phyloP scores from a whole-genome alignment of 2,888 invertebrate species.

The Drosophila quinaria region DNA sequence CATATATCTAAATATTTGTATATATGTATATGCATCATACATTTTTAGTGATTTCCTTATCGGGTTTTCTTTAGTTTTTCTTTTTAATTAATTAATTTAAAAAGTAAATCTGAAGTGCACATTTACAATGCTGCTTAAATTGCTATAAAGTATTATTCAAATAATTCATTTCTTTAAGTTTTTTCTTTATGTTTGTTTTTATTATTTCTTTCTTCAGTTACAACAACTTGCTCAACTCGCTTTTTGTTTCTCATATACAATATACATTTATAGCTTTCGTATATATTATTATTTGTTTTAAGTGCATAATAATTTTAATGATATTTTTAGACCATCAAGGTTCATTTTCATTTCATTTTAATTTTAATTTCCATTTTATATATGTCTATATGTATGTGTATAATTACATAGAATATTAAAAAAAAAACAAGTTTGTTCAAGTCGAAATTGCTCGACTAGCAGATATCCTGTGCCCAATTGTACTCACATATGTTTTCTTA shows the following conservation, averaged over 20 bases:
- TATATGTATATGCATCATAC: slow-evolving; percentile 18
- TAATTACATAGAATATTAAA: slow-evolving; percentile 57
- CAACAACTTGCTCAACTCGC: slow-evolving; percentile 47
- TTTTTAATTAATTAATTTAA: slow-evolving; percentile 51
- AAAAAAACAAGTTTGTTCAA: slow-evolving; percentile 16
- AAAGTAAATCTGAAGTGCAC: slow-evolving; percentile 74
- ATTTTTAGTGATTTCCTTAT: slow-evolving; percentile 12
- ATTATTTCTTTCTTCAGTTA: slow-evolving; percentile 20
- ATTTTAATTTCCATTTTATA: slow-evolving; percentile 46
- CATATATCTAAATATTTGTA: slow-evolving; percentile 14
- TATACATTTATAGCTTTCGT: slow-evolving; percentile 14
- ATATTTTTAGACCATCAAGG: slow-evolving; percentile 82
- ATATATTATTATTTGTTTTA: slow-evolving; percentile 37
- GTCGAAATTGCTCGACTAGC: slow-evolving; percentile 12
- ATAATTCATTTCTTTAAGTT: background rate
- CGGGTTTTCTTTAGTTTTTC: slow-evolving; percentile 11
- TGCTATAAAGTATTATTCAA: slow-evolving; percentile 64
- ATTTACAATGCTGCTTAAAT: slow-evolving; percentile 80
- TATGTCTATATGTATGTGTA: slow-evolving; percentile 49
- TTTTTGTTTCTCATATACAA: slow-evolving; percentile 26
- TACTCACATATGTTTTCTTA: background rate
- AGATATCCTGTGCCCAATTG: slow-evolving; percentile 15
- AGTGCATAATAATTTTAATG: slow-evolving; percentile 76
- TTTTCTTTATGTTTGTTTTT: slow-evolving; percentile 21
- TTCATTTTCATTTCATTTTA: slow-evolving; percentile 59